Percentiles rank a stretch among this genome's conserved stretches.
phyloP scores from a whole-genome alignment of 2,888 invertebrate species.

The Drosophila bunnanda region DNA sequence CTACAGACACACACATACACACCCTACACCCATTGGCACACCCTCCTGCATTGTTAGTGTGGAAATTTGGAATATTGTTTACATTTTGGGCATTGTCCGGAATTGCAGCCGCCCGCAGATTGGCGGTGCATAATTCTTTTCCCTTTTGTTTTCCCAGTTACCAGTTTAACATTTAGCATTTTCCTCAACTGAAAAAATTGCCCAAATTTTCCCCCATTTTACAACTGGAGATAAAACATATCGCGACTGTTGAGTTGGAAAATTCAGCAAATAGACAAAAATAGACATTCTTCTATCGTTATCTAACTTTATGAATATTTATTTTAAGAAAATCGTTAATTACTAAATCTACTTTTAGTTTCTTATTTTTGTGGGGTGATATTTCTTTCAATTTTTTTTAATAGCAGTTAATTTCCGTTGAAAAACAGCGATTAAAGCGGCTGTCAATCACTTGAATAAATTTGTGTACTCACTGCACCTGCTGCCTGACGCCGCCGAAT shows the following conservation, averaged over 20 bases:
- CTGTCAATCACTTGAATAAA: conserved; percentile 34
- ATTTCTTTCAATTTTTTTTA: neutral
- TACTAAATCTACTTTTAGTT: neutral
- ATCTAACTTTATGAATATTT: neutral
- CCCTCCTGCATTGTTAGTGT: conserved; percentile 38
- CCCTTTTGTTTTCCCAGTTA: neutral
- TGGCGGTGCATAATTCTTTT: conserved; percentile 15
- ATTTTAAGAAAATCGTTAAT: neutral
- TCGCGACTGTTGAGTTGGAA: neutral
- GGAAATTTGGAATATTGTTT: conserved; percentile 60
- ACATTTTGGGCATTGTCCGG: conserved; percentile 61
- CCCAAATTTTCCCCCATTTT: neutral
- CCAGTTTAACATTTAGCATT: conserved; percentile 6
- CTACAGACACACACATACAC: conserved; percentile 21
- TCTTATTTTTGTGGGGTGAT: too few relatives aligned
- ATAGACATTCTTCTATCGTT: neutral
- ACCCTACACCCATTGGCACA: conserved; percentile 21
- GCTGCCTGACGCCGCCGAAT: neutral
- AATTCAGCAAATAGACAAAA: neutral
- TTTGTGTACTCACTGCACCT: conserved; percentile 27
- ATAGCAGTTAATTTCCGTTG: neutral
- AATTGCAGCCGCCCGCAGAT: conserved; percentile 33
- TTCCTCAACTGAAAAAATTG: neutral
- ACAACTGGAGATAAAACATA: neutral
- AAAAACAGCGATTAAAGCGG: conserved; percentile 20